Percentiles rank a stretch among this genome's conserved stretches.
Evolutionary conservation across 1,140 invertebrate genomes (phyloP).

Genomic region (Musca domestica): DNA sequence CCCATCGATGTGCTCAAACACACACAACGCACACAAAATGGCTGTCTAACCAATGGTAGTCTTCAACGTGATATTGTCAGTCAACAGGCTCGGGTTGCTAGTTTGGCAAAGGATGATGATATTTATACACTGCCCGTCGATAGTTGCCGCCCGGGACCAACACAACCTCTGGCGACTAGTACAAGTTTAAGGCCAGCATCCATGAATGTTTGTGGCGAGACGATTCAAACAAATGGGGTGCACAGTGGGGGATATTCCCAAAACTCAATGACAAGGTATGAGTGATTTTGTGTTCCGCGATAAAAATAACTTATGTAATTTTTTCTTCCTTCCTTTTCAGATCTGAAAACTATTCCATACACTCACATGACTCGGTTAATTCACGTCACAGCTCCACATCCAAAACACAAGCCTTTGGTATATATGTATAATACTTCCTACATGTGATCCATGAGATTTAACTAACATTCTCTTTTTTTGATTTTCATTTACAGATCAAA

Average conservation of each 20-base stretch:
- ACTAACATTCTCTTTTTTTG: constrained; percentile 29
- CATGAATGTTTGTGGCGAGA: constrained; percentile 38
- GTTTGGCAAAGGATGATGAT: constrained; percentile 37
- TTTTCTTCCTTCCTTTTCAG: constrained; percentile 20
- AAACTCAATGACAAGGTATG: constrained; percentile 50
- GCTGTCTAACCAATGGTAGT: constrained; percentile 45
- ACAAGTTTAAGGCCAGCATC: constrained; percentile 37
- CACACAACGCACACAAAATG: constrained; percentile 41
- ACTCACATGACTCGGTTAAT: constrained; percentile 26
- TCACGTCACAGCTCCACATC: constrained; percentile 42
- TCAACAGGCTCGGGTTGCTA: constrained; percentile 8
- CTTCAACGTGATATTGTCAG: constrained; percentile 39
- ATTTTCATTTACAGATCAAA: constrained; percentile 48
- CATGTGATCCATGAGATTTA: neutral
- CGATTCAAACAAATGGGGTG: constrained; percentile 5
- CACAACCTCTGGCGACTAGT: no score
- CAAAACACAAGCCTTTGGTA: constrained; percentile 49
- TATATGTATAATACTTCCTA: constrained; percentile 42
- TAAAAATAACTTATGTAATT: neutral
- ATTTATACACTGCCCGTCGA: constrained; percentile 51
- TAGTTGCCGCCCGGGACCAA: constrained; percentile 36
- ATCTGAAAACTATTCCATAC: constrained; percentile 36
- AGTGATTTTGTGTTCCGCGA: neutral
- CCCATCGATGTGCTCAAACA: constrained; percentile 50
- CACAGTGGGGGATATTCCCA: constrained; percentile 6